These are phyloP conservation scores for Bimastos eiseni DNA, from an alignment of 2,888 invertebrate genomes.

Conservation along the genomic window DNA sequence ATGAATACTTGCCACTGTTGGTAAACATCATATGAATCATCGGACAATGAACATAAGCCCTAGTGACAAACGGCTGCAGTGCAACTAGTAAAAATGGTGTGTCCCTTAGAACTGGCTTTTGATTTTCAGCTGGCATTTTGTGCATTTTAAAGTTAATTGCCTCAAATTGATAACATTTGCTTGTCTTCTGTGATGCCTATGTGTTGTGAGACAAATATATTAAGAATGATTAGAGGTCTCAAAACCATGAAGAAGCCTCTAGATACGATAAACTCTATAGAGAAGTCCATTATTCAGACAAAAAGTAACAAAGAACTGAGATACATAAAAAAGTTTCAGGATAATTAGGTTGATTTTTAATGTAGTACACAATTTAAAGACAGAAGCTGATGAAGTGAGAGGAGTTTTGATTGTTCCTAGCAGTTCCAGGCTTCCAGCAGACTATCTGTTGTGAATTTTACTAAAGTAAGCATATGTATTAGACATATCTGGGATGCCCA, in stretches of 20 bases:
- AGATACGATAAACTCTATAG: not conserved
- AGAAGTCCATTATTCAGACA: not conserved
- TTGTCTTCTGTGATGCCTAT: no score
- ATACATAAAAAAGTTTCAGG: not conserved
- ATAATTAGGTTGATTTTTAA: not conserved
- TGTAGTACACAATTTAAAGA: not conserved
- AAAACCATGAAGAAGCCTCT: not conserved
- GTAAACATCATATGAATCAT: not conserved
- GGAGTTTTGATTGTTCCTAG: not conserved
- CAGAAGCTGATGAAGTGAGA: not conserved
- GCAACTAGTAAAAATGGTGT: not conserved
- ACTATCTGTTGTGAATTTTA: not conserved
- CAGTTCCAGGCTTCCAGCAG: not conserved
- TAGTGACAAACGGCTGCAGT: not conserved
- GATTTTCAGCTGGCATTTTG: not conserved
- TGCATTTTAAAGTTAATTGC: not conserved
- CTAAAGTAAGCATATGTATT: not conserved
- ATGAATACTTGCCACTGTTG: not conserved
- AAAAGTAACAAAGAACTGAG: not conserved
- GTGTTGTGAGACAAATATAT: not conserved
- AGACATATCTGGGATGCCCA: not conserved
- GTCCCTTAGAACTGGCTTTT: not conserved
- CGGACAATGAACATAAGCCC: not conserved
- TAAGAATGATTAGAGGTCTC: not conserved
- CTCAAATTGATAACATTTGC: no score